Evolutionary conservation across 2,888 invertebrate species (phyloP).

Genomic region (Ceraclea dissimilis): DNA sequence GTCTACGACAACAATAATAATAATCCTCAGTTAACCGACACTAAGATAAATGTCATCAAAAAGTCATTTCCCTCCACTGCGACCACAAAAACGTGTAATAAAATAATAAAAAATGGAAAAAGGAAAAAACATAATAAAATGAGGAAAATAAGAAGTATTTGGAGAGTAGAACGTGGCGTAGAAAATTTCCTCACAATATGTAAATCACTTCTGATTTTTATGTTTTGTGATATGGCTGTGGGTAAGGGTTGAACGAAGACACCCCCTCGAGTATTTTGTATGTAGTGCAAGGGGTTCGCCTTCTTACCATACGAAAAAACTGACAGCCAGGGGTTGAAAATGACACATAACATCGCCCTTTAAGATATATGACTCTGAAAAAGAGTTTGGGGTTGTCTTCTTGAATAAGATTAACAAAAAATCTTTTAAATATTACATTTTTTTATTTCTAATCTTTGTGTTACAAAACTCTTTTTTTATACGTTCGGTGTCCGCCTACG

Average conservation of each 20-base stretch:
- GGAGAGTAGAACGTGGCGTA: background rate
- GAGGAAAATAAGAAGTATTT: background rate
- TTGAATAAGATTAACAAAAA: too few relatives aligned
- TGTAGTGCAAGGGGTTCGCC: background rate
- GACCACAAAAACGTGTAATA: background rate
- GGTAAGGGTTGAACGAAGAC: constrained; percentile 20
- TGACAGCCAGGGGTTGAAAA: constrained; percentile 23
- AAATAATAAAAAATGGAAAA: background rate
- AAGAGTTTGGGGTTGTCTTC: background rate
- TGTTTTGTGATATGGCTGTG: constrained; percentile 20
- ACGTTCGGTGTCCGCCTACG: too few relatives aligned
- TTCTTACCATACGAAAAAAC: constrained; percentile 17
- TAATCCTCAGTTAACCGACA: too few relatives aligned
- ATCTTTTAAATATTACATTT: too few relatives aligned
- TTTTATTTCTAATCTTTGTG: too few relatives aligned
- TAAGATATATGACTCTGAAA: background rate
- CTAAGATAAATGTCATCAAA: background rate
- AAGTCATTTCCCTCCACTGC: background rate
- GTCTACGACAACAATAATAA: too few relatives aligned
- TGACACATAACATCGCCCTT: constrained; percentile 21
- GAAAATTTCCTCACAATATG: constrained; percentile 18
- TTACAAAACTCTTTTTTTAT: too few relatives aligned
- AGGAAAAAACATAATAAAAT: background rate
- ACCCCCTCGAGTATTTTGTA: background rate
- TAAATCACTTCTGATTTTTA: constrained; percentile 24